A percentile compares a stretch with the other conserved stretches of the same genome.
Evolutionary conservation across 2,797 vertebrate species (phyloP).

Genomic region (Strix occidentalis): DNA sequence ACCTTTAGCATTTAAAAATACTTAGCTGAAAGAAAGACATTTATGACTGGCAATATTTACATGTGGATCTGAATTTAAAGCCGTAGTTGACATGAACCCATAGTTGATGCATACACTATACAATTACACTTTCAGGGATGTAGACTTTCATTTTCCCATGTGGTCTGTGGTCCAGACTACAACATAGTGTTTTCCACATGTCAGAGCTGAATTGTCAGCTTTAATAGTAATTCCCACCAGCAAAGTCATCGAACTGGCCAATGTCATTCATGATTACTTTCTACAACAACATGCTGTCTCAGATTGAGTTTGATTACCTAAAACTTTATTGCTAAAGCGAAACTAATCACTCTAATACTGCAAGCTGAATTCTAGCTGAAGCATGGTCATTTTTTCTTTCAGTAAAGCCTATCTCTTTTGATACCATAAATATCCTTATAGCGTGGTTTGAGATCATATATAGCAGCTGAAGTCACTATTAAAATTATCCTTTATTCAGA

Average conservation of each 20-base stretch:
- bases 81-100: neutral
- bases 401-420: neutral
- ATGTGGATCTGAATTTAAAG: neutral
- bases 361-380: slow-evolving; percentile 30
- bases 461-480: neutral
- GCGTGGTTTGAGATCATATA: neutral
- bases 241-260: slow-evolving; percentile 28
- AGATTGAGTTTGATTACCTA: slow-evolving; percentile 47
- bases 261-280: slow-evolving; percentile 47
- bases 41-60: neutral
- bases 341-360: slow-evolving; percentile 49
- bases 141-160: neutral
- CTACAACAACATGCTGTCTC: slow-evolving; percentile 35
- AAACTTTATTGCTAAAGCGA: slow-evolving; percentile 55
- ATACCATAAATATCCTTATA: neutral
- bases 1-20: neutral
- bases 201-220: neutral
- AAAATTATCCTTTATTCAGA: neutral
- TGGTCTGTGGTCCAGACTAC: neutral
- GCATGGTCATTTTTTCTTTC: neutral
- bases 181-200: neutral
- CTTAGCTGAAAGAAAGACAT: neutral
- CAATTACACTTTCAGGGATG: neutral
- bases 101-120: neutral
- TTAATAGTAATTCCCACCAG: slow-evolving; percentile 39